These are phyloP conservation scores for Pangasius macronema DNA, from an alignment of 2,797 vertebrate species.

Conservation along the genomic window DNA sequence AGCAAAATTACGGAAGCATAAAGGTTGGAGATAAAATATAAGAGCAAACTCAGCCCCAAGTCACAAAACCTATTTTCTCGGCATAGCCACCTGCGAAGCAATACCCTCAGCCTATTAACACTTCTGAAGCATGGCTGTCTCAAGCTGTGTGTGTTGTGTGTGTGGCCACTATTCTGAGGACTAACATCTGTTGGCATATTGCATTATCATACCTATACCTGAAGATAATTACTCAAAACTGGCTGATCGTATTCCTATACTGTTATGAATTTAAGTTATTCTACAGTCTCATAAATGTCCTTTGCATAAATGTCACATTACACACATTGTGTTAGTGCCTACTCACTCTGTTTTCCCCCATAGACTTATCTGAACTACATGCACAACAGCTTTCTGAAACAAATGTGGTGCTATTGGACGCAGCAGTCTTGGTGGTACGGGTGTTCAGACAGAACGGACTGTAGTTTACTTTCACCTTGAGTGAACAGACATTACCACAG, in stretches of 20 bases:
- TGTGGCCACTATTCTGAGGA: slow-evolving; percentile 27
- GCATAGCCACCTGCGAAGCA: slow-evolving; percentile 49
- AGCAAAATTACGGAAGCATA: slow-evolving; percentile 39
- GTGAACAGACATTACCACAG: slow-evolving; percentile 54
- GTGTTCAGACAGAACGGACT: slow-evolving; percentile 44
- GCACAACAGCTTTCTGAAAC: slow-evolving; percentile 7
- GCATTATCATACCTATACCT: slow-evolving; percentile 6
- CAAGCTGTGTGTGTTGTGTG: slow-evolving; percentile 38
- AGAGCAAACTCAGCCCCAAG: slow-evolving; percentile 38
- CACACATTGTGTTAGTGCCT: not conserved
- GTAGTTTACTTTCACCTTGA: slow-evolving; percentile 61
- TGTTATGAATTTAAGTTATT: slow-evolving; percentile 57
- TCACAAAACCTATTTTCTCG: slow-evolving; percentile 58
- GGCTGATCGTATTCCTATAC: slow-evolving; percentile 2
- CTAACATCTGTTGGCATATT: slow-evolving; percentile 46
- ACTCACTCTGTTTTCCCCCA: not conserved
- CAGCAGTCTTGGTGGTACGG: slow-evolving; percentile 38
- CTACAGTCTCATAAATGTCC: not conserved
- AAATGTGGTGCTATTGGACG: slow-evolving; percentile 33
- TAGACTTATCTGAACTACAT: slow-evolving; percentile 1
- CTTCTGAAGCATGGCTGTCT: slow-evolving; percentile 54
- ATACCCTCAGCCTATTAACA: slow-evolving; percentile 64
- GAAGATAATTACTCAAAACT: slow-evolving; percentile 14
- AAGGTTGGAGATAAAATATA: slow-evolving; percentile 36
- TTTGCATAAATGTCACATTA: slow-evolving; percentile 21